Base-by-base conservation (phyloP, 2,888 invertebrate genomes). In the Liodrosophila aerea region DNA sequence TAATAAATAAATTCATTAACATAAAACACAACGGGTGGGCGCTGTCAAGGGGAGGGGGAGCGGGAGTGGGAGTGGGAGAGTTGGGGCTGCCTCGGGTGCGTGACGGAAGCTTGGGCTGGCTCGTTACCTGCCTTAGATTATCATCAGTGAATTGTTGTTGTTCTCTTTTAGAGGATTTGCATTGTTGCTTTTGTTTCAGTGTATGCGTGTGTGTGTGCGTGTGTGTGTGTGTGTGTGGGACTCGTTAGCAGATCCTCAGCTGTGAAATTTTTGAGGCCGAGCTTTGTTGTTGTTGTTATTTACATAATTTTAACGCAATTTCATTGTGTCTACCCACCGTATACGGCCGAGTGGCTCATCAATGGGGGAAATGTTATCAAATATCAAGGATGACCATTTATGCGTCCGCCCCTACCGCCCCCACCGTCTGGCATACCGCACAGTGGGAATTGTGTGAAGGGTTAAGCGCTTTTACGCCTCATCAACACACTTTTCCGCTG, bases 1-100 rank as follows among this genome's bases (percentile, higher is more conserved):
- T 77, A 76, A 84, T 77, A 77, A 81, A 77, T 77, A 77, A 84
- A 84, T 84, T 84, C 82, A 84, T 77, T 77, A 77, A 84, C 85
- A 81, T 77, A 81, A 81, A 84, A 81, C 65, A 81, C 76, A 64
- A 63, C 65, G 59, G 59, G 43, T n/a, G 57, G 50, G 36, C 13
- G 33, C 16, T n/a, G n/a, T n/a, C n/a, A n/a, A n/a, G 15, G 39
- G 7, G 13, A 39, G 12, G n/a, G 8, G 3, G 11, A 4, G 18
- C 5, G 12, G 16, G 9, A 4, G 16, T 3, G 2, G 1, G 2
- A 4, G 15, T 3, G 11, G 16, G 16, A 9, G 15, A 31, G 18
- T 31, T 12, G 18, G 40, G n/a, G 40, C 34, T 13, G 41, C 51
- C 33, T 11, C 39, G 43, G 58, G 71, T 80, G 81, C 75, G 76